Evolutionary conservation across 2,888 invertebrate genomes (phyloP).

Genomic region (Cephus rjabovi): DNA sequence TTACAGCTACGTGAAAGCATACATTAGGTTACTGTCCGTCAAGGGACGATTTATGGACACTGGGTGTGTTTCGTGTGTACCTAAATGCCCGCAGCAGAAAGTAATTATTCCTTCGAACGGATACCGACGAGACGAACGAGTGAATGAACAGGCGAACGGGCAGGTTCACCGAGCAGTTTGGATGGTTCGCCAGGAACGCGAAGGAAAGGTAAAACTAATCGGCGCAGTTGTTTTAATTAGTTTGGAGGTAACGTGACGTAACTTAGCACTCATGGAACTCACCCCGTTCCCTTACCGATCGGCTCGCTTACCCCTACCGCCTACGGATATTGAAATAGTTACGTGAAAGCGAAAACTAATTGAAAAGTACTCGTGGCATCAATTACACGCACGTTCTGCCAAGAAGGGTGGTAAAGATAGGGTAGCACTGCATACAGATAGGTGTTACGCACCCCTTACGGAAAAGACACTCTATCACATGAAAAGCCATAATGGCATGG

Average conservation of each 20-base stretch:
- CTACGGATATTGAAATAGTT: constrained; percentile 11
- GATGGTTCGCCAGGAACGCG: not conserved
- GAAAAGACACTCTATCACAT: not conserved
- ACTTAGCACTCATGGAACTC: not conserved
- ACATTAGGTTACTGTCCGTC: not conserved
- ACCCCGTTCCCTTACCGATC: not conserved
- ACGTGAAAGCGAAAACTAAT: constrained; percentile 12
- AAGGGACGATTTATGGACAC: not conserved
- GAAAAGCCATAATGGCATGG: not conserved
- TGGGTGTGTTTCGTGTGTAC: not conserved
- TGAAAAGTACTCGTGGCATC: constrained; percentile 9
- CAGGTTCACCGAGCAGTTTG: not conserved
- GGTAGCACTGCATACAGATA: not conserved
- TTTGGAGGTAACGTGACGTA: constrained; percentile 4
- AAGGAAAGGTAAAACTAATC: not conserved
- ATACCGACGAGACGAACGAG: not conserved
- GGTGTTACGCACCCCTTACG: not conserved
- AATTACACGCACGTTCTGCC: not conserved
- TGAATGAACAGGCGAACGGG: constrained; percentile 6
- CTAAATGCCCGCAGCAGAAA: not conserved
- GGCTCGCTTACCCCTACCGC: not conserved
- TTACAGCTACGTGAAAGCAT: not conserved
- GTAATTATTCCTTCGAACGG: constrained; percentile 2
- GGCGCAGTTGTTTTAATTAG: constrained; percentile 9
- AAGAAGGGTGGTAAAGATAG: not conserved